These are phyloP conservation scores for Sinonovacula constricta DNA, from an alignment of 1,140 invertebrate species.

Conservation along the genomic window DNA sequence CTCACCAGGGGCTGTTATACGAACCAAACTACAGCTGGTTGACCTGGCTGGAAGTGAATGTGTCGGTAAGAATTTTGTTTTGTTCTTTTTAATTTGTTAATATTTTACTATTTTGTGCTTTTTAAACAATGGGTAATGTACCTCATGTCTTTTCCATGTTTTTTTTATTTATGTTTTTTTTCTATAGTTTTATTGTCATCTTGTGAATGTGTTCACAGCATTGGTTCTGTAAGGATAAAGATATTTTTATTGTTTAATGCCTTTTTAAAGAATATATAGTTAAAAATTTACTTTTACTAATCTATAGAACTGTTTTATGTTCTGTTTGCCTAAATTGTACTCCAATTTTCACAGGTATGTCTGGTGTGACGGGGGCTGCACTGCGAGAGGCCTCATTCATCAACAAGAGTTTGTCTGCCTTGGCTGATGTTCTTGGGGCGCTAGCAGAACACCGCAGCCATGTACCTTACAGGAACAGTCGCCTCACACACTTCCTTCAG, in stretches of 20 bases:
- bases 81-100: too few species aligned
- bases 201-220: too few species aligned
- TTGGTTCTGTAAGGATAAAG: too few species aligned
- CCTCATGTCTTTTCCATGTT: too few species aligned
- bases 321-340: not conserved
- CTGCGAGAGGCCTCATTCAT: slow-evolving; percentile 73
- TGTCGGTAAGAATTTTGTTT: slow-evolving; percentile 82
- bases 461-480: slow-evolving; percentile 94
- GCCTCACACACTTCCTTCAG: slow-evolving; percentile 92
- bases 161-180: too few species aligned
- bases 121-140: too few species aligned
- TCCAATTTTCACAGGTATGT: slow-evolving; percentile 67
- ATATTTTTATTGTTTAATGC: not conserved
- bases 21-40: slow-evolving; percentile 88
- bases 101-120: too few species aligned
- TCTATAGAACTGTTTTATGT: not conserved
- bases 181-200: too few species aligned
- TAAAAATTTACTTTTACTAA: too few species aligned
- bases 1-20: slow-evolving; percentile 62
- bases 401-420: slow-evolving; percentile 75
- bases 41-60: slow-evolving; percentile 97
- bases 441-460: slow-evolving; percentile 81
- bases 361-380: slow-evolving; percentile 74
- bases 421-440: slow-evolving; percentile 76
- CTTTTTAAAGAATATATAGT: not conserved